Evolutionary conservation across 2,888 invertebrate genomes (phyloP).

Genomic region (Drosophila macrospina): DNA sequence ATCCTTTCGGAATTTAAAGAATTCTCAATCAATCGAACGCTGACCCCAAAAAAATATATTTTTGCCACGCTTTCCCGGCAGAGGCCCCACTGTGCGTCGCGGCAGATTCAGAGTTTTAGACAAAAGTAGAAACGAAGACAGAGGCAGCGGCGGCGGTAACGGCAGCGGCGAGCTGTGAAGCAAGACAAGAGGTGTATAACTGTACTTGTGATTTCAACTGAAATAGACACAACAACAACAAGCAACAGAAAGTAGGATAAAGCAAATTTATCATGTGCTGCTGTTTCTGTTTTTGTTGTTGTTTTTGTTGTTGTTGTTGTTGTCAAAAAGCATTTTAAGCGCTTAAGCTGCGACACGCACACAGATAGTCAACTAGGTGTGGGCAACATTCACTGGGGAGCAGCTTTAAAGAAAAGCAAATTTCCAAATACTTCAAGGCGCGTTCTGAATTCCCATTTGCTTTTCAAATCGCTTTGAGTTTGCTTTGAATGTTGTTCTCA

Average conservation of each 20-base stretch:
- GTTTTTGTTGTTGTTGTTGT: slow-evolving; percentile 36
- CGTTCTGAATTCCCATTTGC: neutral
- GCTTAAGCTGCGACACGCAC: slow-evolving; percentile 77
- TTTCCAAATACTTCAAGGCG: slow-evolving; percentile 5
- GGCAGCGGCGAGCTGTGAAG: slow-evolving; percentile 12
- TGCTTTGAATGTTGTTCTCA: neutral
- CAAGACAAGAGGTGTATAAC: slow-evolving; percentile 25
- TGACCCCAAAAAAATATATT: too few species aligned
- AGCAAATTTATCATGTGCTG: slow-evolving; percentile 71
- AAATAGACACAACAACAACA: slow-evolving; percentile 32
- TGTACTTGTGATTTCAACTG: slow-evolving; percentile 36
- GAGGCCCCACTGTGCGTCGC: too few species aligned
- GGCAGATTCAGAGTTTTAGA: neutral
- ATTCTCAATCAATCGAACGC: too few species aligned
- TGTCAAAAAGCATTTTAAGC: slow-evolving; percentile 80
- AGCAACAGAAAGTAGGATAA: slow-evolving; percentile 44
- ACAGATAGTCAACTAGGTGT: slow-evolving; percentile 13
- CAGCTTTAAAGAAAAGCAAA: slow-evolving; percentile 31
- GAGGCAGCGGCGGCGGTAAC: neutral
- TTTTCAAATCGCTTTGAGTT: neutral
- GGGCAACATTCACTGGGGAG: slow-evolving; percentile 10
- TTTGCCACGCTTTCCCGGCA: too few species aligned
- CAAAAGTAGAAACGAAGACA: neutral
- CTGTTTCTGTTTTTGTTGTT: slow-evolving; percentile 35
- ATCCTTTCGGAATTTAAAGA: too few species aligned